Conservation (phyloP, 2,888 invertebrate species). For the Altica lythri region DNA sequence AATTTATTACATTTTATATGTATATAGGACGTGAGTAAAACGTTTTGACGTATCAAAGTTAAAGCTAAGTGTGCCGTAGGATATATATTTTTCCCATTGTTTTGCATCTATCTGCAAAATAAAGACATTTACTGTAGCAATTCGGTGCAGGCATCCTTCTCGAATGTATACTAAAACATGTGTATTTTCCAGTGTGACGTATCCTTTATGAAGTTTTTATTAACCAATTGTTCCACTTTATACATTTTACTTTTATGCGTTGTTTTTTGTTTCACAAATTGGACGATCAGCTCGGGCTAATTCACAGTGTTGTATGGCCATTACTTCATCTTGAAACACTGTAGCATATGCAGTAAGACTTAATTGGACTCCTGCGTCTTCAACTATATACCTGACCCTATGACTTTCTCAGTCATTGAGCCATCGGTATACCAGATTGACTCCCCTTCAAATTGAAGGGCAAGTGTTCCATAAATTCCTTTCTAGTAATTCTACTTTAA, state of each 20-base stretch:
- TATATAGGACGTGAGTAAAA: neutral
- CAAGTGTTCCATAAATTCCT: no score
- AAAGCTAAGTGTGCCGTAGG: neutral
- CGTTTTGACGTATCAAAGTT: neutral
- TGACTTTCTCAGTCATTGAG: no score
- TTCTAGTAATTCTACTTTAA: no score
- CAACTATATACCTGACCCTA: no score
- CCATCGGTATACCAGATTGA: no score
- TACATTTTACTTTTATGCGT: neutral
- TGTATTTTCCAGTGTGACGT: constrained; percentile 5
- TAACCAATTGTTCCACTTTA: constrained; percentile 4
- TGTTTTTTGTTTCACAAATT: no score
- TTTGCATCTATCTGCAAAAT: constrained; percentile 6
- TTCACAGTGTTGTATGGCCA: no score
- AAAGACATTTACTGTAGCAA: constrained; percentile 6
- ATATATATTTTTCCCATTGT: neutral
- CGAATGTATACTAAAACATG: constrained; percentile 3
- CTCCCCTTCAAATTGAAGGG: no score
- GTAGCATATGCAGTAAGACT: no score
- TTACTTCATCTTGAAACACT: no score
- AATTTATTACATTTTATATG: neutral
- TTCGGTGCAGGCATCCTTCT: constrained; percentile 8
- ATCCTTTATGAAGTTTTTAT: constrained; percentile 12
- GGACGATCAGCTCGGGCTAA: no score
- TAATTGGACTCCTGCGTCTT: no score